Conservation (phyloP, 2,113 vertebrate species). For the Zosterops hypoxanthus region DNA sequence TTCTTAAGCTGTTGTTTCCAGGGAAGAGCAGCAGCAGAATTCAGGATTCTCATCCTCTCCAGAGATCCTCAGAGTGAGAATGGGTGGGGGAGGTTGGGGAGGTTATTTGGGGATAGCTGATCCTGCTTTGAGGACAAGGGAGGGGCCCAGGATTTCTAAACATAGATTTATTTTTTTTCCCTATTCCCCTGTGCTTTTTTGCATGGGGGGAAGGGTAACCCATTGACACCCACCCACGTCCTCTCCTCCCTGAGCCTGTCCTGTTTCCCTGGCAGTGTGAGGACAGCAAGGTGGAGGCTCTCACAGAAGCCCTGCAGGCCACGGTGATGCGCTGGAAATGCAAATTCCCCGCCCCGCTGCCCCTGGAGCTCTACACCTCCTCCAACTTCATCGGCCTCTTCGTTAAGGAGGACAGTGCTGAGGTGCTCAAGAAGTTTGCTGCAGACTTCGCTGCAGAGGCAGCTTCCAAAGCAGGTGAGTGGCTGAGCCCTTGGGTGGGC, state of each 20-base stretch:
- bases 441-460: slow-evolving; percentile 91
- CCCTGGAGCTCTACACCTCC: slow-evolving; percentile 93
- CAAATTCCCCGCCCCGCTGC: slow-evolving; percentile 87
- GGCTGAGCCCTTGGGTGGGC: neutral
- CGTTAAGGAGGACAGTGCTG: slow-evolving; percentile 92
- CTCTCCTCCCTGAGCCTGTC: neutral
- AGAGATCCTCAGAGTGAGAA: neutral
- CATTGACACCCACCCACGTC: neutral
- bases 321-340: slow-evolving; percentile 89
- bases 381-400: slow-evolving; percentile 98
- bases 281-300: slow-evolving; percentile 90
- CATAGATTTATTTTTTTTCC: neutral
- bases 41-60: neutral
- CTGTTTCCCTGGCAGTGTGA: slow-evolving; percentile 81
- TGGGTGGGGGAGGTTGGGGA: neutral
- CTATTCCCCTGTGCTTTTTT: neutral
- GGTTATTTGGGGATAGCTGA: neutral
- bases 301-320: slow-evolving; percentile 88
- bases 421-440: slow-evolving; percentile 92
- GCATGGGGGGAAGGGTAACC: neutral
- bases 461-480: slow-evolving; percentile 88
- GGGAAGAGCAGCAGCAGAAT: neutral
- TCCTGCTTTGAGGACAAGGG: neutral
- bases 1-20: neutral
- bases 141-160: neutral